Base-by-base conservation (phyloP, 2,113 vertebrate species). In the Pachyramphus minor region DNA sequence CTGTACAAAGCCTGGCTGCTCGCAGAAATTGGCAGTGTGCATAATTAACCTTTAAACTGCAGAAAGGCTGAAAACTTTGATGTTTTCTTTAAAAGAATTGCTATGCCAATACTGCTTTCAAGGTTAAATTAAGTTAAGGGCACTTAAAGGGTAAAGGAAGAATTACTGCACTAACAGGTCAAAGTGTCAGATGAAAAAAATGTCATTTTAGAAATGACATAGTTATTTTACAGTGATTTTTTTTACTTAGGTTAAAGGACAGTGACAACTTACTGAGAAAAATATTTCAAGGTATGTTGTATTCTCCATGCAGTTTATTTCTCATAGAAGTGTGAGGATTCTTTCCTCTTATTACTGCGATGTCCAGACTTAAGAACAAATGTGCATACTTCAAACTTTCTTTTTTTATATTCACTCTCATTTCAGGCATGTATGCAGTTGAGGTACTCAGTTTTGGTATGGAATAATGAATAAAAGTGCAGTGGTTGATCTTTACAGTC, bases 41-140 rank as follows among this genome's bases (percentile, higher is more conserved):
- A 58, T 87, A 96, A 97, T 97, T 93, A 83, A 90, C 90, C 89
- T 96, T 96, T 93, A 93, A 89, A 72, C 56, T 79, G 47, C 73
- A 92, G 75, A 73, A 92, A 92, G 45, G 63, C 66, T 52, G 25
- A 49, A 80, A 94, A 96, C 81, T 83, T 88, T 62, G 75, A 88
- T 68, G 56, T 42, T 87, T 93, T 88, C 87, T 94, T 95, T 93
- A 76, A 92, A 97, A 94, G 6, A 41, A 50, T 74, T 93, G 42
- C 73, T 94, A 83, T 82, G 88, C 76, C 76, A 75, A 28, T 69
- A 67, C 35, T 47, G 30, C 33, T 92, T 97, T 92, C 74, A 87
- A 91, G 73, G 76, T 81, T 95, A 87, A 78, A 73, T 87, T 94
- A 95, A 85, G 15, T 42, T 90, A 55, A 88, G 67, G 58, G 8